These are phyloP conservation scores for Heterotilapia buettikoferi DNA, from an alignment of 2,113 vertebrate species.

Conservation along the genomic window DNA sequence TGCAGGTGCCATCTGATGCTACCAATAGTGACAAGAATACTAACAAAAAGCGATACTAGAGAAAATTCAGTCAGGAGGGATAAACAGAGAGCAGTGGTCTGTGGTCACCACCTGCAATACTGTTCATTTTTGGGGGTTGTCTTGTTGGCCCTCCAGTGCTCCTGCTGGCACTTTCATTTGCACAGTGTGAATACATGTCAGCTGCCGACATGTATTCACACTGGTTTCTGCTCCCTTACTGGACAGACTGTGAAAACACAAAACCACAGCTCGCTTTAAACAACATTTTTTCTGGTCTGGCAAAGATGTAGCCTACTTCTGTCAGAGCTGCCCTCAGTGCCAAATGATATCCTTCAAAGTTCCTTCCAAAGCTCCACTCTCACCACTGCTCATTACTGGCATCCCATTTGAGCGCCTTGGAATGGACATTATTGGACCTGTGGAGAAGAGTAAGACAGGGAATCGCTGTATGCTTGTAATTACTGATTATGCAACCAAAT, in stretches of 20 bases:
- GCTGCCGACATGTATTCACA: not conserved
- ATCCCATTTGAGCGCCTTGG: not conserved
- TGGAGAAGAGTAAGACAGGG: not conserved
- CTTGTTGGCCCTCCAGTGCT: not conserved
- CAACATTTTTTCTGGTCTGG: not conserved
- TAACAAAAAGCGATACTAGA: not conserved
- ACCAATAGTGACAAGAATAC: not conserved
- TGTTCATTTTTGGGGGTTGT: not conserved
- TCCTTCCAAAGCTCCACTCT: not conserved
- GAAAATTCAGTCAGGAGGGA: not conserved
- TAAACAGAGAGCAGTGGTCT: not conserved
- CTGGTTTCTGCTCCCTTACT: not conserved
- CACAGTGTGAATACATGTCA: not conserved
- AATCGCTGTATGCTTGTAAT: not conserved
- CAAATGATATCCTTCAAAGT: not conserved
- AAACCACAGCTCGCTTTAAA: not conserved
- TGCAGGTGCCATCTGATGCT: not conserved
- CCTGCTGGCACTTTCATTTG: not conserved
- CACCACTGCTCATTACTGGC: not conserved
- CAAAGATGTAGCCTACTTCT: not conserved
- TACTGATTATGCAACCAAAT: not conserved
- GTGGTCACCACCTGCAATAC: not conserved
- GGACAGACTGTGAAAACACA: not conserved
- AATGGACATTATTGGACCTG: not conserved
- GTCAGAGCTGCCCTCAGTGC: not conserved